Percentiles rank a stretch among this genome's conserved stretches.
Evolutionary conservation across 2,113 vertebrate species (phyloP).

Genomic region (Thunnus thynnus): DNA sequence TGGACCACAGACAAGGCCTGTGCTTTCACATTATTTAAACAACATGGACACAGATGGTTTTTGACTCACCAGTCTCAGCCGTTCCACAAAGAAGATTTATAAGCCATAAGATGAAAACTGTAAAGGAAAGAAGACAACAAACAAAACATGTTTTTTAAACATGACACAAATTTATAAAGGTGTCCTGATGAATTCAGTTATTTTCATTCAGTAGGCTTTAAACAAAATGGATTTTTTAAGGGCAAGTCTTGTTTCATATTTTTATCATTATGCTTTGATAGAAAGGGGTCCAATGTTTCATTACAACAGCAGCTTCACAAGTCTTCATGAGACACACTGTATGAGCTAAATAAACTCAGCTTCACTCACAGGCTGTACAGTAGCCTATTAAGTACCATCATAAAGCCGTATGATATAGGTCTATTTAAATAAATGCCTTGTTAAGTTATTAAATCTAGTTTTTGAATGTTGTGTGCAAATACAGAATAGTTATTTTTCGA

Average conservation of each 20-base stretch:
- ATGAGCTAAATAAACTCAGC: neutral
- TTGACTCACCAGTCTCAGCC: slow-evolving; percentile 2
- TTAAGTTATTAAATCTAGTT: slow-evolving; percentile 29
- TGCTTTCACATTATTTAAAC: slow-evolving; percentile 7
- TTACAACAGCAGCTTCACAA: neutral
- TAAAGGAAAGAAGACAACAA: neutral
- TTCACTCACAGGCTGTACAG: neutral
- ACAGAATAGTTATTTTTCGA: slow-evolving; percentile 3
- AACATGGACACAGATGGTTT: neutral
- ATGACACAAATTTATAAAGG: neutral
- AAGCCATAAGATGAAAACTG: neutral
- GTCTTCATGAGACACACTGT: neutral
- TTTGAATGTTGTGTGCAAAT: slow-evolving; percentile 13
- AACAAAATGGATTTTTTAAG: neutral
- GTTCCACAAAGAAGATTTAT: neutral
- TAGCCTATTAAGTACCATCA: neutral
- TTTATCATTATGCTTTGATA: neutral
- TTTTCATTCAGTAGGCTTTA: neutral
- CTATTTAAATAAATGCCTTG: slow-evolving; percentile 17
- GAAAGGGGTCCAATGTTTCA: slow-evolving; percentile 23
- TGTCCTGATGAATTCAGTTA: neutral
- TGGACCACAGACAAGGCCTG: neutral
- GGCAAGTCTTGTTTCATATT: neutral
- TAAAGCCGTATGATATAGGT: neutral
- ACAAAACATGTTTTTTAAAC: neutral